Conservation (phyloP, 1,140 invertebrate genomes). For the Brachionus rubens region DNA sequence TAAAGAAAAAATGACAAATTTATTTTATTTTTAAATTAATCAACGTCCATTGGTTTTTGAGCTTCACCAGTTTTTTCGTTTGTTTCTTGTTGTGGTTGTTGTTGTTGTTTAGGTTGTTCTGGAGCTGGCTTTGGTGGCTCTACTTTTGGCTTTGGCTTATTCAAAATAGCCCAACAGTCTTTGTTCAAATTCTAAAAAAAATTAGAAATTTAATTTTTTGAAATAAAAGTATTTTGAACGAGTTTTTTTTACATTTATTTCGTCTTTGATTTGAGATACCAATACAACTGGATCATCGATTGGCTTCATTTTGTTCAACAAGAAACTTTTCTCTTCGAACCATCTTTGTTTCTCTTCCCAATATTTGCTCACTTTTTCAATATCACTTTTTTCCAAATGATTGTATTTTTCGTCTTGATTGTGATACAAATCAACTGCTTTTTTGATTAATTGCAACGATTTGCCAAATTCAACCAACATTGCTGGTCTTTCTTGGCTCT, state of each 20-base stretch:
- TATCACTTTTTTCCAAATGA: slow-evolving; percentile 75
- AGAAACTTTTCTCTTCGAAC: slow-evolving; percentile 70
- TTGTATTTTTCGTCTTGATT: slow-evolving; percentile 72
- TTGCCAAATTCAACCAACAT: slow-evolving; percentile 74
- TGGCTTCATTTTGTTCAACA: slow-evolving; percentile 65
- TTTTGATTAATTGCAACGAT: slow-evolving; percentile 71
- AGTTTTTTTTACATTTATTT: slow-evolving; percentile 66
- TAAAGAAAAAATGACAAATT: too few species aligned
- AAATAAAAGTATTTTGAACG: neutral
- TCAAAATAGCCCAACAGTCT: slow-evolving; percentile 41
- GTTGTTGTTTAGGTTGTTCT: neutral
- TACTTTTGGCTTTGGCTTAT: slow-evolving; percentile 46
- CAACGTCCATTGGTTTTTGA: slow-evolving; percentile 38
- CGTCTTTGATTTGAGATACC: slow-evolving; percentile 71
- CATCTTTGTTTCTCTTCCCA: slow-evolving; percentile 65
- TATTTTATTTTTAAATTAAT: slow-evolving; percentile 31
- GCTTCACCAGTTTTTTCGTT: neutral
- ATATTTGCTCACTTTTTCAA: slow-evolving; percentile 68
- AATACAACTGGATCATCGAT: slow-evolving; percentile 69
- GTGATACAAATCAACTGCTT: slow-evolving; percentile 68
- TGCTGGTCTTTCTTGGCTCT: slow-evolving; percentile 71
- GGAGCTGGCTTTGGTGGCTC: slow-evolving; percentile 16
- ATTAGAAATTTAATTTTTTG: neutral
- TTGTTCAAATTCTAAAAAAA: slow-evolving; percentile 7
- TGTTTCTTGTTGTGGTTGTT: slow-evolving; percentile 14